These are phyloP conservation scores for Labeo rohita DNA, from an alignment of 2,113 vertebrate genomes.

Conservation along the genomic window DNA sequence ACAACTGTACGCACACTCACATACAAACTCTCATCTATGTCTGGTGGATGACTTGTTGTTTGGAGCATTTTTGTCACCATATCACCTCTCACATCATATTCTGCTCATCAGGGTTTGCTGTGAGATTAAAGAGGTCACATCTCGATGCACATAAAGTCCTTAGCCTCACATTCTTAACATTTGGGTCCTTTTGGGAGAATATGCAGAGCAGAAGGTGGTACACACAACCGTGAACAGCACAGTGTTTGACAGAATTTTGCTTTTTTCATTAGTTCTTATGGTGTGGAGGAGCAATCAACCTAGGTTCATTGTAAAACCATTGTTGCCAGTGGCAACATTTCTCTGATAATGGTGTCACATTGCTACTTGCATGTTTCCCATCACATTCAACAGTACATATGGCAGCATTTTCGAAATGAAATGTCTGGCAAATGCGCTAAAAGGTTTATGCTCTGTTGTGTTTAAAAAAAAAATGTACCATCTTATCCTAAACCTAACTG, in stretches of 20 bases:
- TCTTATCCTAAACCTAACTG: neutral
- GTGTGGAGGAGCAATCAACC: neutral
- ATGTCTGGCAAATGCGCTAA: neutral
- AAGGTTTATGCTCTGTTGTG: neutral
- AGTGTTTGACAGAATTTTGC: neutral
- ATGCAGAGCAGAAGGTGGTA: neutral
- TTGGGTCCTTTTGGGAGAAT: neutral
- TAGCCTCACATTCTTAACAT: neutral
- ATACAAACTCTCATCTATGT: conserved; percentile 1
- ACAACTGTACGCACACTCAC: neutral
- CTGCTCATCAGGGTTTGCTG: conserved; percentile 12
- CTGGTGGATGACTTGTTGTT: conserved; percentile 15
- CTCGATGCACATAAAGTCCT: too few relatives aligned
- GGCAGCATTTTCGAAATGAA: neutral
- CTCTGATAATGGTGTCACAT: neutral
- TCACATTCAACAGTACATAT: neutral
- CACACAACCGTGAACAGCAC: neutral
- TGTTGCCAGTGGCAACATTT: neutral
- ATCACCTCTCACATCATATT: conserved; percentile 13
- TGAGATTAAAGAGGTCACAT: neutral
- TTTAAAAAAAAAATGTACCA: neutral
- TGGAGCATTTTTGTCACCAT: conserved; percentile 20
- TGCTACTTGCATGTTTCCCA: neutral
- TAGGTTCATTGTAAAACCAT: neutral
- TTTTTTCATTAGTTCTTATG: neutral